Evolutionary conservation across 2,888 invertebrate genomes (phyloP).

Genomic region (Drosophila subsilvestris): DNA sequence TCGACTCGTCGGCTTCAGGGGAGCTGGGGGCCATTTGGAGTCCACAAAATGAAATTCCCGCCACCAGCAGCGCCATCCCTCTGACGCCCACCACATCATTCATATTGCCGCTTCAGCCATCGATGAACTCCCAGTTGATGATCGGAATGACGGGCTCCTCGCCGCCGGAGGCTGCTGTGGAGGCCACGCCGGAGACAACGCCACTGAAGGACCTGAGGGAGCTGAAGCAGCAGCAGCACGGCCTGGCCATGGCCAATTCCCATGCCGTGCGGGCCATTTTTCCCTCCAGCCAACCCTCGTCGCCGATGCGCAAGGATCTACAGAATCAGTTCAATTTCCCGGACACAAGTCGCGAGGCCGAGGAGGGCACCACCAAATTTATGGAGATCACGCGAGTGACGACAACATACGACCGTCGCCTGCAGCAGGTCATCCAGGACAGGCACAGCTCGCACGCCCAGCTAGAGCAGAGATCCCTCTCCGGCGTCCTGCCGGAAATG

Average conservation of each 20-base stretch:
- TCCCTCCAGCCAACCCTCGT: slow-evolving; percentile 87
- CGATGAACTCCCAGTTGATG: slow-evolving; percentile 66
- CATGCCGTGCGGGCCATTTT: slow-evolving; percentile 88
- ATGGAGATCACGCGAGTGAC: slow-evolving; percentile 51
- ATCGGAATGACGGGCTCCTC: slow-evolving; percentile 87
- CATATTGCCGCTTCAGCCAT: slow-evolving; percentile 84
- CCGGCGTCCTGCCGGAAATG: slow-evolving; percentile 43
- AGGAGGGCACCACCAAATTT: slow-evolving; percentile 25
- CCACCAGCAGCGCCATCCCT: slow-evolving; percentile 84
- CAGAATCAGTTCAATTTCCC: slow-evolving; percentile 85
- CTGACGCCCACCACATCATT: slow-evolving; percentile 85
- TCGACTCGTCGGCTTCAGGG: slow-evolving; percentile 46
- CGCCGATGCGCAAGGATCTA: slow-evolving; percentile 88
- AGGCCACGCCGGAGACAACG: slow-evolving; percentile 95
- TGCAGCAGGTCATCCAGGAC: slow-evolving; percentile 75
- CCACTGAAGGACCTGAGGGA: slow-evolving; percentile 88
- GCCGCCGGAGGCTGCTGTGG: slow-evolving; percentile 94
- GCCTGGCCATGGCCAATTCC: slow-evolving; percentile 85
- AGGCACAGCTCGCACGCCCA: slow-evolving; percentile 66
- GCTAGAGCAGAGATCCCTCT: slow-evolving; percentile 44
- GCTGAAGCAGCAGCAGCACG: slow-evolving; percentile 68
- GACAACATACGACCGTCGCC: slow-evolving; percentile 72
- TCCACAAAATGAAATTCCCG: slow-evolving; percentile 81
- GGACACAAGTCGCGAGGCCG: slow-evolving; percentile 56
- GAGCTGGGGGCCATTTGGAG: slow-evolving; percentile 80